Base-by-base conservation (phyloP, 2,113 vertebrate species). In the Myotis lucifugus region DNA sequence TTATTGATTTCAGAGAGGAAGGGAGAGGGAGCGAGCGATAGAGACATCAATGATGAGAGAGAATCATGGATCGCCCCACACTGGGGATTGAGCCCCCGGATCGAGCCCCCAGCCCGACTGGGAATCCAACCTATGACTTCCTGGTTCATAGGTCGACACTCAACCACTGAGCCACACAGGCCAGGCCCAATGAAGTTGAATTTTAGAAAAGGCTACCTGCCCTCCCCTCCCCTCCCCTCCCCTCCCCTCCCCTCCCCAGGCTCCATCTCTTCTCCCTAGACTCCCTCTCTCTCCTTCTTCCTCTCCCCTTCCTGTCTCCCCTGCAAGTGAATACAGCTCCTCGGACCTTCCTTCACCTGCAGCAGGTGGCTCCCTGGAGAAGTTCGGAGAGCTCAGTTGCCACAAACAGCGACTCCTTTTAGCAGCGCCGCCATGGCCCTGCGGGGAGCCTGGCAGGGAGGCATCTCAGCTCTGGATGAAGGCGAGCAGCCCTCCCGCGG, bases 151-250 rank as follows among this genome's bases (percentile, higher is more conserved):
- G 46, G 46, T 46, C 2, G 46, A 15, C 4, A 14, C 50, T 50
- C 50, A 50, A 50, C 50, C 14, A 17, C 50, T 50, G 50, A 50
- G 48, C 48, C 13, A 50, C 14, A 50, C 48, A 50, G 48, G 48
- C 48, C 48, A 50, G 14, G 48, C 48, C 48, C 48, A 50, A 15
- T 50, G 48, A 50, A 50, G 48, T 50, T 81, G 54, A 69, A n/a
- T 64, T 56, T 76, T 56, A 9, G 48, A 25, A 78, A 76, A 90
- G 17, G 5, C 10, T 70, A 17, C 6, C 3, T 3, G 8, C 32
- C 7, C 11, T 10, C 32, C 17, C 15, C 0, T 15, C 48, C 29
- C 8, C 8, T 48, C 32, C 2, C 1, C 4, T 52, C 11, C 0
- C 10, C 13, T 50, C 32, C 14, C 1, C 9, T 14, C 12, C 8